A percentile compares a stretch with the other conserved stretches of the same genome.
Evolutionary conservation across 2,797 vertebrate species (phyloP).

Genomic region (Anguilla megastoma): DNA sequence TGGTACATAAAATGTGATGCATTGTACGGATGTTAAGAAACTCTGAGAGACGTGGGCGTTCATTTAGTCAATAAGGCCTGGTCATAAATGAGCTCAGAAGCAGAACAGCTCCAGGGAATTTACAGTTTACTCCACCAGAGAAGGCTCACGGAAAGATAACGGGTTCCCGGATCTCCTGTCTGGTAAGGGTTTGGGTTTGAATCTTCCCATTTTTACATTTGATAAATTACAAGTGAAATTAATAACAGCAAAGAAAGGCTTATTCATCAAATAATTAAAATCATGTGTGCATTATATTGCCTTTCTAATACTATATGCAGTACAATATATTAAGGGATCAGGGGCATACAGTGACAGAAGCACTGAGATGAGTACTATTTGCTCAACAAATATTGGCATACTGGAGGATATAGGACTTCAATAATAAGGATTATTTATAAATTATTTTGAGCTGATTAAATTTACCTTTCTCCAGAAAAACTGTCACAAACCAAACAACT

Average conservation of each 20-base stretch:
- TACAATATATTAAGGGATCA: background rate
- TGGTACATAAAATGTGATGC: conserved; percentile 2
- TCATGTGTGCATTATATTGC: background rate
- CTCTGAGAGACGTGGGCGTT: background rate
- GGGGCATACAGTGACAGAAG: background rate
- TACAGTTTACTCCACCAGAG: background rate
- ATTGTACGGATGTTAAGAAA: background rate
- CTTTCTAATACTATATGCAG: background rate
- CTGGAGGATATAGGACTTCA: background rate
- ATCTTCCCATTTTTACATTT: background rate
- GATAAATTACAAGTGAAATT: background rate
- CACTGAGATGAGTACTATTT: background rate
- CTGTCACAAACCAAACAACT: background rate
- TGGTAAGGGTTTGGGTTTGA: background rate
- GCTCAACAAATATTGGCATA: background rate
- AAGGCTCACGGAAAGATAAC: background rate
- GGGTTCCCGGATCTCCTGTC: background rate
- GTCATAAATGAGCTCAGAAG: background rate
- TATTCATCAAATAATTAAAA: background rate
- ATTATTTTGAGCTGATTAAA: background rate
- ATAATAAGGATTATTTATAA: background rate
- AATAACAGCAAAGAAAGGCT: background rate
- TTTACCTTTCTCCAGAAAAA: background rate
- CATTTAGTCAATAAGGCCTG: background rate
- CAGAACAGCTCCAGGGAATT: background rate